Percentiles rank a stretch among this genome's conserved stretches.
These are phyloP conservation scores for Paramormyrops kingsleyae DNA, from an alignment of 2,113 vertebrate species.

Conservation along the genomic window DNA sequence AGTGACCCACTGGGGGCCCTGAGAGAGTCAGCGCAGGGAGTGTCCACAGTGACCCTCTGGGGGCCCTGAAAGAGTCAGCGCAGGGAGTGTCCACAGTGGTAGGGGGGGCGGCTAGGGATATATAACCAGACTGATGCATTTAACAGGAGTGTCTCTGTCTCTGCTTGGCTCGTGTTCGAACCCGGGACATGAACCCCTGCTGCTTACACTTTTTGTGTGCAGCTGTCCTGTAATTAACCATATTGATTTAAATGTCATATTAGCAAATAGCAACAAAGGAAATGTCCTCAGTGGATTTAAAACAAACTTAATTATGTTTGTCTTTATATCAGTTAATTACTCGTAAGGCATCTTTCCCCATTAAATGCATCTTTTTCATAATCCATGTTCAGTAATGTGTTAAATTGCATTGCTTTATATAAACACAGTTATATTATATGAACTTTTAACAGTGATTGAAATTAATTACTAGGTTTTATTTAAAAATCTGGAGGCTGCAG, in stretches of 20 bases:
- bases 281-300: not conserved
- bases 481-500: not conserved
- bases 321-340: not conserved
- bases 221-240: not conserved
- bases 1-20: not conserved
- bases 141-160: not conserved
- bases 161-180: not conserved
- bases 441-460: not conserved
- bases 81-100: not conserved
- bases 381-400: not conserved
- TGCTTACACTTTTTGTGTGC: not conserved
- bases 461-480: not conserved
- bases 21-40: not conserved
- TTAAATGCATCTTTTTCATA: not conserved
- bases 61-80: not conserved
- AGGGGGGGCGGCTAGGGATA: not conserved
- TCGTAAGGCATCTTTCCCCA: not conserved
- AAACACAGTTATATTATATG: not conserved
- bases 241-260: conserved; percentile 1
- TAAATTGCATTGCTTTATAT: not conserved
- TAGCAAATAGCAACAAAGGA: not conserved
- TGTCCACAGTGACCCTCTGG: not conserved
- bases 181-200: not conserved
- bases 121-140: not conserved
- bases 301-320: not conserved